phyloP scores from a whole-genome alignment of 2,888 invertebrate species.

The Archips xylosteana region DNA sequence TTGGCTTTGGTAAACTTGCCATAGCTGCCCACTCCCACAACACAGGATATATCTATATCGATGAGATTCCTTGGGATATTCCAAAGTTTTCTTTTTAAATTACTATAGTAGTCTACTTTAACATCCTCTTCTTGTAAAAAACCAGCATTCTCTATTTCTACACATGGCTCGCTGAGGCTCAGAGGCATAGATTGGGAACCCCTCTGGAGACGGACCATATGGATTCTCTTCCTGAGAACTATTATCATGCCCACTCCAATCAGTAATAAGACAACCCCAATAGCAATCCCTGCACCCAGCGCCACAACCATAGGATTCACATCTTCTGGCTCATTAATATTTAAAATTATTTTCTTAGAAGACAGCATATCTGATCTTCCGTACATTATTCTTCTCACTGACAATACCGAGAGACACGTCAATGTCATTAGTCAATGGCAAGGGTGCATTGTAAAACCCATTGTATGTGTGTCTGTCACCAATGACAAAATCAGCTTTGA shows the following conservation, averaged over 20 bases:
- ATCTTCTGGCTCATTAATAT: constrained; percentile 79
- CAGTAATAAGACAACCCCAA: constrained; percentile 89
- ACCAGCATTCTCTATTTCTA: constrained; percentile 92
- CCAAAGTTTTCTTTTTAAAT: constrained; percentile 91
- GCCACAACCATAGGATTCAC: constrained; percentile 81
- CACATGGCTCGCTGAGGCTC: constrained; percentile 91
- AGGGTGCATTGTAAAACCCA: constrained; percentile 91
- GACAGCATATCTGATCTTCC: constrained; percentile 88
- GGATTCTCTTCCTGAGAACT: constrained; percentile 80
- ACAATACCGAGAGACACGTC: constrained; percentile 90
- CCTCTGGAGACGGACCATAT: constrained; percentile 77
- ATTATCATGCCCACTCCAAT: constrained; percentile 87
- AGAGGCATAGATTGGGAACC: constrained; percentile 86
- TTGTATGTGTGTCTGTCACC: constrained; percentile 92
- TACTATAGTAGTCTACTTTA: constrained; percentile 89
- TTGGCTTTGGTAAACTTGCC: constrained; percentile 91
- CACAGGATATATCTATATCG: constrained; percentile 88
- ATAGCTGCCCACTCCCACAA: constrained; percentile 91
- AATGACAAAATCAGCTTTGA: constrained; percentile 89
- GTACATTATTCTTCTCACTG: constrained; percentile 88
- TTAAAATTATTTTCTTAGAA: constrained; percentile 81
- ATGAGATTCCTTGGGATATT: constrained; percentile 89
- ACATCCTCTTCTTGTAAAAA: constrained; percentile 91
- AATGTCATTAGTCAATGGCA: constrained; percentile 87
- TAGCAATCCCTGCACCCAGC: constrained; percentile 87